phyloP scores from a whole-genome alignment of 2,797 vertebrate genomes.

The Capromys pilorides region DNA sequence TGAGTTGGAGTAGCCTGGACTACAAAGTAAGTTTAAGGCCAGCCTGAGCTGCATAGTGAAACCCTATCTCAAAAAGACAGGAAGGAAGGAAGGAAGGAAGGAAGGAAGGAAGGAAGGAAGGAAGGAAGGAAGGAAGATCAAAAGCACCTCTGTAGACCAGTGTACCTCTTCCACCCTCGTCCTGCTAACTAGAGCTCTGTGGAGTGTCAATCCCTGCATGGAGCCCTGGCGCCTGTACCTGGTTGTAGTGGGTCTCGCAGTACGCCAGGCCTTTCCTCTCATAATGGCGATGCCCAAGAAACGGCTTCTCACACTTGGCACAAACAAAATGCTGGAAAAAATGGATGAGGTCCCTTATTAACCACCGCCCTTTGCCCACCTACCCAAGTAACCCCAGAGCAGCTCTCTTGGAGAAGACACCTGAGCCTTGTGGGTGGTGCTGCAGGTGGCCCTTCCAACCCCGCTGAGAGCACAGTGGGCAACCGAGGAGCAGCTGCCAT shows the following conservation, averaged over 20 bases:
- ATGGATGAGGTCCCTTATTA: slow-evolving; percentile 35
- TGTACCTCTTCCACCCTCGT: not conserved
- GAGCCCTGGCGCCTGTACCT: slow-evolving; percentile 86
- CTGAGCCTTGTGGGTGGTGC: not conserved
- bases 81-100: no score
- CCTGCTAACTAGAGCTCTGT: not conserved
- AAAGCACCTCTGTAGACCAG: not conserved
- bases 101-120: no score
- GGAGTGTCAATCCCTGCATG: not conserved
- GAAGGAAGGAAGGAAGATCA: not conserved
- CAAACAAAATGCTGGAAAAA: slow-evolving; percentile 96
- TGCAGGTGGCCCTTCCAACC: not conserved
- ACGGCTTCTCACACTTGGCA: slow-evolving; percentile 97
- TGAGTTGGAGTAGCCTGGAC: no score
- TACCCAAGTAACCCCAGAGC: not conserved
- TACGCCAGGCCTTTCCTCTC: slow-evolving; percentile 98
- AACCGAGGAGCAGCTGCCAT: not conserved
- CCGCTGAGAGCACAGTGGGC: not conserved
- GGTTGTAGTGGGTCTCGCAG: slow-evolving; percentile 99
- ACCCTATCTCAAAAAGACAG: no score
- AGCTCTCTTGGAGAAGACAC: not conserved
- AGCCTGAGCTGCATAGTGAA: no score
- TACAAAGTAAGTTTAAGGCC: no score
- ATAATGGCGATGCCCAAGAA: slow-evolving; percentile 98
- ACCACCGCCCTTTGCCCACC: not conserved